phyloP scores from a whole-genome alignment of 1,140 invertebrate species.

The Orussus abietinus region DNA sequence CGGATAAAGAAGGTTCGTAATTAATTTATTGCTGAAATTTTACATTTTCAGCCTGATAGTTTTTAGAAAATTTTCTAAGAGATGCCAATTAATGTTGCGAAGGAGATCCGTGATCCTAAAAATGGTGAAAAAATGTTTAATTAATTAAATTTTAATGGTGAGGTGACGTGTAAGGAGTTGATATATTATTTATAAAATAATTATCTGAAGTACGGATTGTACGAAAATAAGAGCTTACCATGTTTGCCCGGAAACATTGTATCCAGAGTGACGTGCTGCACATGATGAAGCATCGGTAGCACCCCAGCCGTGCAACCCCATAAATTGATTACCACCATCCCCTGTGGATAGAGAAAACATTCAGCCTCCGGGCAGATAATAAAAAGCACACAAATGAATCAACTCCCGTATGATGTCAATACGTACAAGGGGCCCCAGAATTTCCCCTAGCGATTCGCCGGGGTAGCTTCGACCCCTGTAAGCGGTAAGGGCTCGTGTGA shows the following conservation, averaged over 20 bases:
- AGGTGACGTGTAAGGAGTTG: too few species aligned
- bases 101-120: too few species aligned
- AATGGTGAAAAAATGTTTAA: too few species aligned
- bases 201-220: neutral
- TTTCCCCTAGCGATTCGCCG: too few species aligned
- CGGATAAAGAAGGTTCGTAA: too few species aligned
- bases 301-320: constrained; percentile 11
- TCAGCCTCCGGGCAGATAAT: constrained; percentile 23
- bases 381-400: constrained; percentile 31
- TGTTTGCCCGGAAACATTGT: constrained; percentile 11
- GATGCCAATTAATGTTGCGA: too few species aligned
- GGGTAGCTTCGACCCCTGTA: too few species aligned
- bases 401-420: constrained; percentile 15
- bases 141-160: too few species aligned
- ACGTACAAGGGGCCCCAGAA: neutral
- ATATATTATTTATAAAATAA: constrained; percentile 5
- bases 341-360: constrained; percentile 9
- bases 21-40: too few species aligned
- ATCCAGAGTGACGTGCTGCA: neutral
- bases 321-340: constrained; percentile 21
- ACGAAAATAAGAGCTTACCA: neutral
- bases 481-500: constrained; percentile 28
- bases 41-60: too few species aligned
- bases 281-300: constrained; percentile 8
- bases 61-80: too few species aligned